A percentile compares a stretch with the other conserved stretches of the same genome.
These are phyloP conservation scores for Passer domesticus DNA, from an alignment of 2,113 vertebrate genomes.

Conservation along the genomic window DNA sequence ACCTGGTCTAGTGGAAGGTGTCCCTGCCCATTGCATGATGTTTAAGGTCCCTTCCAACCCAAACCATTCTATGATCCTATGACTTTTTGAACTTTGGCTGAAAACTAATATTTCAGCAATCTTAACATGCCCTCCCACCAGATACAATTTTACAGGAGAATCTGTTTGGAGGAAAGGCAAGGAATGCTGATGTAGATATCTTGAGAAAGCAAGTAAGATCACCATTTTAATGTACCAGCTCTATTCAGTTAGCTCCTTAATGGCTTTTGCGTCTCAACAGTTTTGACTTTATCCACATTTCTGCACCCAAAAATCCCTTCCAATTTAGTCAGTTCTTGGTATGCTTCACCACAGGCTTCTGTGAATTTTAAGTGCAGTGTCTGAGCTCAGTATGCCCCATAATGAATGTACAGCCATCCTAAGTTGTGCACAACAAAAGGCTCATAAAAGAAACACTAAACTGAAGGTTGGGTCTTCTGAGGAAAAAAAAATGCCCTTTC, in stretches of 20 bases:
- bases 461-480: background rate
- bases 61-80: background rate
- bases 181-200: background rate
- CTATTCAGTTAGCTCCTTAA: background rate
- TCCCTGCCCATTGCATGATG: background rate
- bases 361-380: background rate
- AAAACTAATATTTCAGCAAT: background rate
- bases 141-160: background rate
- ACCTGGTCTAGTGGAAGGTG: background rate
- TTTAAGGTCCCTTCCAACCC: background rate
- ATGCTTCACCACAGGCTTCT: background rate
- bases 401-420: fast-evolving
- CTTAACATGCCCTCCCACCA: background rate
- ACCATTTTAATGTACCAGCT: background rate
- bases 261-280: background rate
- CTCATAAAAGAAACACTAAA: background rate
- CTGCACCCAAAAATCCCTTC: background rate
- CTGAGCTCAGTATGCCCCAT: fast-evolving
- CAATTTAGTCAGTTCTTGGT: background rate
- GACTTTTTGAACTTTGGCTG: background rate
- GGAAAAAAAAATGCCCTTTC: background rate
- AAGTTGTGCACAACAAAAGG: background rate
- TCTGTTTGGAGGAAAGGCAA: background rate
- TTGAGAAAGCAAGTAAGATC: background rate
- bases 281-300: background rate